Evolutionary conservation across 2,113 vertebrate genomes (phyloP).

Genomic region (Hystrix cristata): DNA sequence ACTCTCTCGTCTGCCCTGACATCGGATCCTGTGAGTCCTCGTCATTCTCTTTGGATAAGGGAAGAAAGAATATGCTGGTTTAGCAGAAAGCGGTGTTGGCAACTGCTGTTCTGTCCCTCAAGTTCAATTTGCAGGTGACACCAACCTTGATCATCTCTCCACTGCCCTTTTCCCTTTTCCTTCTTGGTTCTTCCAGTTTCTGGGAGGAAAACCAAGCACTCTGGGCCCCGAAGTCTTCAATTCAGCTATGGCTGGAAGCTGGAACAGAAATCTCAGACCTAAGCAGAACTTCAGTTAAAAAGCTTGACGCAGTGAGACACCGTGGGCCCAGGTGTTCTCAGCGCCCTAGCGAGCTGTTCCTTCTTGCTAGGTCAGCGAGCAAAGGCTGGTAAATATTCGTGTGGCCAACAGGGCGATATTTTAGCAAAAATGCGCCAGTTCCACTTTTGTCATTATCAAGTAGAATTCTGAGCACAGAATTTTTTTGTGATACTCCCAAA

Average conservation of each 20-base stretch:
- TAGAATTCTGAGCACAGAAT: neutral
- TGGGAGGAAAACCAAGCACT: neutral
- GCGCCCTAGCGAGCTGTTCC: neutral
- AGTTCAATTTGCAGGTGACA: neutral
- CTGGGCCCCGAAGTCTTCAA: neutral
- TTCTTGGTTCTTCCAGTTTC: neutral
- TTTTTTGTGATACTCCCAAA: neutral
- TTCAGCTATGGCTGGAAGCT: neutral
- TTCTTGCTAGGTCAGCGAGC: neutral
- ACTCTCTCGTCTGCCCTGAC: neutral
- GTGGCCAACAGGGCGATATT: neutral
- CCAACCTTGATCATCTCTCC: too few species aligned
- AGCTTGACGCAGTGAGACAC: neutral
- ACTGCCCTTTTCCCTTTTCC: neutral
- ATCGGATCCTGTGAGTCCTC: neutral
- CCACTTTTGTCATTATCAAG: neutral
- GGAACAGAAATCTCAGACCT: neutral
- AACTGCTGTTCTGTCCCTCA: neutral
- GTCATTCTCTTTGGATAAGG: neutral
- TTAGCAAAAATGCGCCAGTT: neutral
- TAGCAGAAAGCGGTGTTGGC: neutral
- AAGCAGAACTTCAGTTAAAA: slow-evolving; percentile 3
- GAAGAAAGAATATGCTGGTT: neutral
- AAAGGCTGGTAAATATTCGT: neutral
- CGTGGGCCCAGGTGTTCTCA: neutral